Percentiles rank a stretch among this genome's conserved stretches.
phyloP scores from a whole-genome alignment of 2,888 invertebrate species.

The Caenorhabditis zanzibari region DNA sequence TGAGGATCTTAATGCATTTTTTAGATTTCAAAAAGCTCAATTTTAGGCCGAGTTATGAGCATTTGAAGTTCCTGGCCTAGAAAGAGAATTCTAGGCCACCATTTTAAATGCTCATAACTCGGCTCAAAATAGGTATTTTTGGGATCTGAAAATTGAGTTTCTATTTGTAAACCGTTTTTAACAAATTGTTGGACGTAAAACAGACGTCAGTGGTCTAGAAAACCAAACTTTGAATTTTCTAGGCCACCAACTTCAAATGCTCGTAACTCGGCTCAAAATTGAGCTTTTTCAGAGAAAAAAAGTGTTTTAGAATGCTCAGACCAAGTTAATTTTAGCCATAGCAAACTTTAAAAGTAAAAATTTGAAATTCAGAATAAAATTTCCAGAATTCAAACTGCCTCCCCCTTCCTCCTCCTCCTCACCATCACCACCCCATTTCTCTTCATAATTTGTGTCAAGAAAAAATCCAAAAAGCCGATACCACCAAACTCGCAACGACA shows the following conservation, averaged over 20 bases:
- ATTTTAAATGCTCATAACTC: neutral
- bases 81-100: neutral
- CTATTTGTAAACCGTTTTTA: neutral
- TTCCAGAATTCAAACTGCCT: conserved; percentile 2
- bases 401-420: neutral
- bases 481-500: neutral
- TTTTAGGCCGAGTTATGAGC: neutral
- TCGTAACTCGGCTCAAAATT: neutral
- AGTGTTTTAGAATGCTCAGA: neutral
- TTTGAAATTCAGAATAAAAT: no score
- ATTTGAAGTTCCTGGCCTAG: neutral
- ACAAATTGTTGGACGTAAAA: neutral
- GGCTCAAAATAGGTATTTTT: neutral
- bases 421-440: neutral
- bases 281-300: neutral
- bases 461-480: neutral
- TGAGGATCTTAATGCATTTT: neutral
- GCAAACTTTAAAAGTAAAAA: no score
- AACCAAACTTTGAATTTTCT: neutral
- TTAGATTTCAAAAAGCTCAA: neutral
- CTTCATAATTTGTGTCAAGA: neutral
- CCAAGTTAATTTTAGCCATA: no score
- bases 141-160: neutral
- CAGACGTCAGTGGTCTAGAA: neutral
- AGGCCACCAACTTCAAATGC: neutral